Percentiles rank a stretch among this genome's conserved stretches.
These are phyloP conservation scores for Pseudococcus viburni DNA, from an alignment of 2,888 invertebrate species.

Conservation along the genomic window DNA sequence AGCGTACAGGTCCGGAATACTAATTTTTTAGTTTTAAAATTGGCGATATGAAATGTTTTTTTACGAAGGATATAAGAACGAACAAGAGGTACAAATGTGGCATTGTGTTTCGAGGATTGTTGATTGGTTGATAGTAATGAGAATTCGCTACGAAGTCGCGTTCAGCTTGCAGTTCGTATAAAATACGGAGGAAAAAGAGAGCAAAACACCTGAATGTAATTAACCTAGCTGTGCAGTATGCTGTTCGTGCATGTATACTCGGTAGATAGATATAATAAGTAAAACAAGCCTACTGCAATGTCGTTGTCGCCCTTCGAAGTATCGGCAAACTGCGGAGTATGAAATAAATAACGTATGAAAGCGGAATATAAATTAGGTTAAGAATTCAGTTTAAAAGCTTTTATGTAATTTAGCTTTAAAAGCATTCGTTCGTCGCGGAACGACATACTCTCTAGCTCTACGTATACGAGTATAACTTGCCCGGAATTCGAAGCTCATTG, in stretches of 20 bases:
- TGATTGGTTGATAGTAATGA: not conserved
- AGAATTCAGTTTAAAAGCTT: conserved; percentile 55
- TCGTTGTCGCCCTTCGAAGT: conserved; percentile 11
- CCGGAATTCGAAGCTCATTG: conserved; percentile 15
- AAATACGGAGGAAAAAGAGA: not conserved
- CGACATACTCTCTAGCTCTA: not conserved
- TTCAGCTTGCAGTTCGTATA: not conserved
- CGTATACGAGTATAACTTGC: not conserved
- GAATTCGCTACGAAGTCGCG: not conserved
- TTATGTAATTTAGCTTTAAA: conserved; percentile 53
- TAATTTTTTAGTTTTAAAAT: conserved; percentile 19
- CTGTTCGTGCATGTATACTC: not conserved
- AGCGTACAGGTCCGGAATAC: not conserved
- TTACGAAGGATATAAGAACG: not conserved
- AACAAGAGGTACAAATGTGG: not conserved
- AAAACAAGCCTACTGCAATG: not conserved
- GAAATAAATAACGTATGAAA: conserved; percentile 37
- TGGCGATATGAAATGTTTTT: conserved; percentile 13
- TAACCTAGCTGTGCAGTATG: not conserved
- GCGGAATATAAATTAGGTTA: conserved; percentile 56
- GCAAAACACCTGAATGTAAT: conserved; percentile 4
- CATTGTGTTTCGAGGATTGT: not conserved
- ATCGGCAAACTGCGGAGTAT: conserved; percentile 34
- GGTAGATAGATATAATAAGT: not conserved
- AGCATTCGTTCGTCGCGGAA: conserved; percentile 2